Base-by-base conservation (phyloP, 1,140 invertebrate genomes). In the Himalopsyche phryganea region DNA sequence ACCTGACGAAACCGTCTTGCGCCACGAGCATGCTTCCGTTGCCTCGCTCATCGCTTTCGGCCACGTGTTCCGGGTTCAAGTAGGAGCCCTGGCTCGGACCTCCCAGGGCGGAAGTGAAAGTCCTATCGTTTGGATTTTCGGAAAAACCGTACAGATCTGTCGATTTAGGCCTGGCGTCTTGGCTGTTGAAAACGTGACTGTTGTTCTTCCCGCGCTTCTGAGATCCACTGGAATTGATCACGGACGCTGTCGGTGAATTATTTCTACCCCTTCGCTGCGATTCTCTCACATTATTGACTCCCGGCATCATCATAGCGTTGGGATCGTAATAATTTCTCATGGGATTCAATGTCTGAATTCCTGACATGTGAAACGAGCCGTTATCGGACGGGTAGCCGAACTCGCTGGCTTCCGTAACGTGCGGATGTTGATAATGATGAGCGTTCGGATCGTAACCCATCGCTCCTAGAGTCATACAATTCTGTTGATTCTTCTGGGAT, bases 1-100 rank as follows among this genome's bases (percentile, higher is more conserved):
- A 92, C 48, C 90, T 79, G 1, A 92, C 85, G 68, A 92, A 91
- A 1, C 90, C 90, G 64, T 91, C 87, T 66, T 93, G 90, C 58
- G 89, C 89, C 4, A 91, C 89, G 40, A 92, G 74, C 88, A 92
- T 91, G 51, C 80, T 85, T 1, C 71, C 71, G 28, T 69, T 68
- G 23, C 23, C 23, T 6, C 66, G 51, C 33, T 75, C 73, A 32
- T 67, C 72, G 20, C 58, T 66, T 41, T 67, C 68, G 0, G 73
- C 66, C 47, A 70, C 70, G 33, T 78, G 74, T 54, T 78, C 75
- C 1, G 73, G 73, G 46, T 77, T 74, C 17, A 75, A 70, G 52
- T 78, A 77, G 9, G 74, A 71, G 1, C 71, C 69, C 46, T 73
- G 71, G 15, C 73, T 69, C 6, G 68, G 66, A 4, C 64, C 60